Conservation (phyloP, 1,140 invertebrate species). For the Macrosteles quadrilineatus region DNA sequence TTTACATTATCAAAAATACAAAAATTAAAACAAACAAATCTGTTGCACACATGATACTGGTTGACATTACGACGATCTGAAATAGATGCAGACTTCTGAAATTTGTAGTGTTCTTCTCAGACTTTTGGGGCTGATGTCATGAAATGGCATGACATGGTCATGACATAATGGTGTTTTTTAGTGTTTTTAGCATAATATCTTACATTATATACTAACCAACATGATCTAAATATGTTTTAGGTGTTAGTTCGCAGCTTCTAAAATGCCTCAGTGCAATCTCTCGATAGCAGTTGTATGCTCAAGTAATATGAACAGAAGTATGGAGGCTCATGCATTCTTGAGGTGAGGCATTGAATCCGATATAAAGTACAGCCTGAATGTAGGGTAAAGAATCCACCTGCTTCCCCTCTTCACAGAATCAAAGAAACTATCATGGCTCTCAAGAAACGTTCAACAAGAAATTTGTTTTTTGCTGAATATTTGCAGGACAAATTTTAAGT, state of each 20-base stretch:
- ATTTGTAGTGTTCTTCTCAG: too few species aligned
- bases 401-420: background rate
- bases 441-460: background rate
- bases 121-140: too few species aligned
- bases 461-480: background rate
- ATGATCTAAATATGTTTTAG: constrained; percentile 10
- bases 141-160: too few species aligned
- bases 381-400: background rate
- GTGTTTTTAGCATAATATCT: too few species aligned
- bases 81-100: too few species aligned
- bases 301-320: constrained; percentile 99
- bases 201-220: too few species aligned
- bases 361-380: background rate
- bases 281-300: constrained; percentile 96
- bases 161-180: too few species aligned
- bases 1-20: too few species aligned
- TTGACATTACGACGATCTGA: too few species aligned
- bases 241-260: too few species aligned
- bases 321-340: constrained; percentile 98
- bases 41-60: too few species aligned
- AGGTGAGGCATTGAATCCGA: constrained; percentile 53
- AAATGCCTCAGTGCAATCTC: constrained; percentile 49
- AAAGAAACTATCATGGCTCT: background rate
- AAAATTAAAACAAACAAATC: too few species aligned
- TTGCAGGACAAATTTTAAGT: background rate